Conservation (phyloP, 2,888 invertebrate species). For the Cerceris rybyensis region DNA sequence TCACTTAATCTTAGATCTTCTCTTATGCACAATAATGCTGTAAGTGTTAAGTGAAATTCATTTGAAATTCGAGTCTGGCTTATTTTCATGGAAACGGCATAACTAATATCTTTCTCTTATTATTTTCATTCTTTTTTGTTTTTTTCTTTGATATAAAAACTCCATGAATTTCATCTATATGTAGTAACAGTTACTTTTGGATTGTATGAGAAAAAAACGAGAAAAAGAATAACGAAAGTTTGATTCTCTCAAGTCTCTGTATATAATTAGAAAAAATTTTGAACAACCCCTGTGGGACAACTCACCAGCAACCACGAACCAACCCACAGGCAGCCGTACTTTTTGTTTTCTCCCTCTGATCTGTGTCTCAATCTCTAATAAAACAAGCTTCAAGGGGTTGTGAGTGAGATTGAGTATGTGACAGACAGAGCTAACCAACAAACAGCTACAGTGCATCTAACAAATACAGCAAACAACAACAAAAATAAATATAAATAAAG, state of each 20-base stretch:
- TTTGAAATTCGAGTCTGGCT: constrained; percentile 69
- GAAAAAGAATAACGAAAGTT: constrained; percentile 24
- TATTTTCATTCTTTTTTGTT: too few relatives aligned
- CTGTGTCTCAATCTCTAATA: constrained; percentile 80
- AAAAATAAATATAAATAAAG: constrained; percentile 81
- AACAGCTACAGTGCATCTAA: constrained; percentile 82
- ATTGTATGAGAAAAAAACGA: constrained; percentile 17
- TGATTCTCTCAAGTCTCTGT: constrained; percentile 29
- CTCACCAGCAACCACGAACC: constrained; percentile 81
- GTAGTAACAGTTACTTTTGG: constrained; percentile 10
- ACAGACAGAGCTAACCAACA: constrained; percentile 82
- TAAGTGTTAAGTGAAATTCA: background rate
- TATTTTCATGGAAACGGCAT: constrained; percentile 79
- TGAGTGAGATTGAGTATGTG: constrained; percentile 80
- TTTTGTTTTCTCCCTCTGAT: constrained; percentile 78
- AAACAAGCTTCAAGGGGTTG: constrained; percentile 80
- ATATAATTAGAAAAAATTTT: constrained; percentile 72
- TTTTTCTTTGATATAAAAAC: too few relatives aligned
- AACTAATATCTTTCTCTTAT: constrained; percentile 33
- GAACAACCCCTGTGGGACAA: constrained; percentile 80
- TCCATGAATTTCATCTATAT: constrained; percentile 8
- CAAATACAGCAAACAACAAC: constrained; percentile 82
- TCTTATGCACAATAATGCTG: constrained; percentile 30
- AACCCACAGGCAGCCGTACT: constrained; percentile 81
- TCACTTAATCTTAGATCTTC: constrained; percentile 19